Conservation (phyloP, 2,113 vertebrate species). For the Ochotona curzoniae region DNA sequence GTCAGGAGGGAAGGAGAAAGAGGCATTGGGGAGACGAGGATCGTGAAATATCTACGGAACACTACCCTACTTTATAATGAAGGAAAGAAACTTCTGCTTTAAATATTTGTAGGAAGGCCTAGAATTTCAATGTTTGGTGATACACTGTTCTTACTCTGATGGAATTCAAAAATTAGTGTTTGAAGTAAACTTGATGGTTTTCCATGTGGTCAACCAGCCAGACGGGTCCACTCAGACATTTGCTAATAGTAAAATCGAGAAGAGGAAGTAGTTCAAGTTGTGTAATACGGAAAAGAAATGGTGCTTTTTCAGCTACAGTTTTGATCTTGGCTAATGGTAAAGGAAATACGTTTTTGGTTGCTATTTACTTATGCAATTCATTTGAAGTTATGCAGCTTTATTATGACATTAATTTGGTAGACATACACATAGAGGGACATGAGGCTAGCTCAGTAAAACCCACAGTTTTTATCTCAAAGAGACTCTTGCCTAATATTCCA, state of each 20-base stretch:
- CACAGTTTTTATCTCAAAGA: constrained; percentile 13
- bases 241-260: constrained; percentile 25
- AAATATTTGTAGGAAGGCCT: not conserved
- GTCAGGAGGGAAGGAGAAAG: accelerated
- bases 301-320: constrained; percentile 18
- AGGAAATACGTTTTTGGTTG: not conserved
- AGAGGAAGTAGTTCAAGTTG: constrained; percentile 11
- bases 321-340: constrained; percentile 12
- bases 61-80: constrained; percentile 32
- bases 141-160: not conserved
- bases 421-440: constrained; percentile 15
- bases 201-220: constrained; percentile 3
- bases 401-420: constrained; percentile 27
- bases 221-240: not conserved
- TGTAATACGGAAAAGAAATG: constrained; percentile 36
- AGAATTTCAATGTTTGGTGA: constrained; percentile 3
- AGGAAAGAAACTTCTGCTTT: not conserved
- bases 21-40: too few species aligned
- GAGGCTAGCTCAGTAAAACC: not conserved
- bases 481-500: not conserved
- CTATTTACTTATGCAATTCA: constrained; percentile 29
- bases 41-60: not conserved
- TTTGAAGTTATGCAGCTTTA: constrained; percentile 43
- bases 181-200: constrained; percentile 28
- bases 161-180: constrained; percentile 45